Conservation (phyloP, 2,113 vertebrate genomes). For the Ramphastos sulfuratus region DNA sequence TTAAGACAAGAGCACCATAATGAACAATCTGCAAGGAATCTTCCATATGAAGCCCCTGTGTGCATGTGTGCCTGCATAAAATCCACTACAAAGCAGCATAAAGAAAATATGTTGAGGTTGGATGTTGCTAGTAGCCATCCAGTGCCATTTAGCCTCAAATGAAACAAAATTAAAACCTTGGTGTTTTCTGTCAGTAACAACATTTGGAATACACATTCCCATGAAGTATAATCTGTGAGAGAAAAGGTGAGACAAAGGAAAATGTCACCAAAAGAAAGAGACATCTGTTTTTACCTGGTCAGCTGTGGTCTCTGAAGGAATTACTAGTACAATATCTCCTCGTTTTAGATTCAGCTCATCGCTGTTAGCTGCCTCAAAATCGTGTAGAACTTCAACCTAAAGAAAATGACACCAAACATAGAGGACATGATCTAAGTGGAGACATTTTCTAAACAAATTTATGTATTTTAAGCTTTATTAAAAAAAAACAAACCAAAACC, state of each 20-base stretch:
- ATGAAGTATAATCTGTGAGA: neutral
- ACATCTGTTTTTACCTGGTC: constrained; percentile 84
- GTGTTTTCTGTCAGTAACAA: neutral
- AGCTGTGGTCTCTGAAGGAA: constrained; percentile 85
- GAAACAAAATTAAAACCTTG: neutral
- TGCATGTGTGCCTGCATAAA: neutral
- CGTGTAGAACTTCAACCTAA: constrained; percentile 92
- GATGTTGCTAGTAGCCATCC: neutral
- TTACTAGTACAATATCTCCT: constrained; percentile 89
- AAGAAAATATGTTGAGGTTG: neutral
- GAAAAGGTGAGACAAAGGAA: neutral
- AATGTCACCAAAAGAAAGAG: neutral
- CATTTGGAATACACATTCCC: neutral
- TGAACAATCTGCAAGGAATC: neutral
- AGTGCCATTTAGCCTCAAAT: neutral
- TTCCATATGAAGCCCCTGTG: neutral
- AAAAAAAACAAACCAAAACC: neutral
- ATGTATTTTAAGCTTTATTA: neutral
- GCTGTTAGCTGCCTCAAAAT: constrained; percentile 94
- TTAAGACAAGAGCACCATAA: neutral
- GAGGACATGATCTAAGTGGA: neutral
- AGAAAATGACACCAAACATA: neutral
- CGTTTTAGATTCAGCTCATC: constrained; percentile 91
- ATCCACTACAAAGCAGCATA: neutral
- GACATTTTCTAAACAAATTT: neutral